A percentile compares a stretch with the other conserved stretches of the same genome.
These are phyloP conservation scores for Phrynosoma platyrhinos DNA, from an alignment of 2,113 vertebrate genomes.

Conservation along the genomic window DNA sequence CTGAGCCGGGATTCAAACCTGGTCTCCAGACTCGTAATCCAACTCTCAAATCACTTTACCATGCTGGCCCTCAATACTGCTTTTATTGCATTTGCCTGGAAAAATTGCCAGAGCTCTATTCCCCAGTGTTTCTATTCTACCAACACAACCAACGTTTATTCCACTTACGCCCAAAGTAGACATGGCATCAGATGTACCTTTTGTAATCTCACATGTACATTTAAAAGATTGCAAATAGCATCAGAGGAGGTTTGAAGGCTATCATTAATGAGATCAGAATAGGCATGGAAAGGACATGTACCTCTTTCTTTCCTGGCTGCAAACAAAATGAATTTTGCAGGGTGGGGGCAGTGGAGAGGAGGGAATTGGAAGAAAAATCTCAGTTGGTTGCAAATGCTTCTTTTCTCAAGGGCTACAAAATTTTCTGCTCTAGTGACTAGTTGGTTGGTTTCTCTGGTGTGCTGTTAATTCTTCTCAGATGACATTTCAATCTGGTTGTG, in stretches of 20 bases:
- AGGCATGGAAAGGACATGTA: not conserved
- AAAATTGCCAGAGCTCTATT: not conserved
- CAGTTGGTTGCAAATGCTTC: not conserved
- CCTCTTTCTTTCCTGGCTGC: no score
- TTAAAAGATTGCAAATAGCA: not conserved
- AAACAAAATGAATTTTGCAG: no score
- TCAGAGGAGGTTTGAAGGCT: not conserved
- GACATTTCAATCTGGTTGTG: not conserved
- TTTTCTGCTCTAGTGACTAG: not conserved
- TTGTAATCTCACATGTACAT: not conserved
- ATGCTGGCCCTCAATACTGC: no score
- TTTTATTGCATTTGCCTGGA: not conserved
- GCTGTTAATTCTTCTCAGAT: not conserved
- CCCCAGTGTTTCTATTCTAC: not conserved
- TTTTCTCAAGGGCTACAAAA: not conserved
- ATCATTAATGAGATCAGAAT: not conserved
- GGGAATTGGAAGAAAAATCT: not conserved
- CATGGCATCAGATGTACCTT: not conserved
- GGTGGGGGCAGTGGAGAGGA: no score
- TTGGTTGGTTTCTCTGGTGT: not conserved
- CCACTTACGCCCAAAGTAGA: not conserved
- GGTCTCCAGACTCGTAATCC: no score
- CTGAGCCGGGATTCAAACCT: no score
- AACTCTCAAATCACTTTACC: no score
- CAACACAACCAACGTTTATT: not conserved